Evolutionary conservation across 2,888 invertebrate genomes (phyloP).

Genomic region (Glaucopsyche alexis): DNA sequence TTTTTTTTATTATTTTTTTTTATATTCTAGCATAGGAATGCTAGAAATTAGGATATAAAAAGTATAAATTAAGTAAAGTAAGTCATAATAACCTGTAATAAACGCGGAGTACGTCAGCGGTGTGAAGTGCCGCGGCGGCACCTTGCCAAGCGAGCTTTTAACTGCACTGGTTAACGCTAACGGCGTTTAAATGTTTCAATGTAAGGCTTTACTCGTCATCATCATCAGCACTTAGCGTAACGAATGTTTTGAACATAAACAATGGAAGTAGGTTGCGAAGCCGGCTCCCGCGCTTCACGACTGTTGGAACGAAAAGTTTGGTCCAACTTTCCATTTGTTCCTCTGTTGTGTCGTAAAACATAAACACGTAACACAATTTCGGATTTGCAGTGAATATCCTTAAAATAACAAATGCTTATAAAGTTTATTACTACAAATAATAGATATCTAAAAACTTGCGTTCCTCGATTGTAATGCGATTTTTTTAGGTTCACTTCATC

Average conservation of each 20-base stretch:
- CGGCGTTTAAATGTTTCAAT: conserved; percentile 1
- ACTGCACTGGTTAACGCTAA: conserved; percentile 12
- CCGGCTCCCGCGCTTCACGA: background rate
- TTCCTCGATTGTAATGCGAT: no score
- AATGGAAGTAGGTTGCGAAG: background rate
- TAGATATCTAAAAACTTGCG: no score
- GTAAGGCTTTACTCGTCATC: background rate
- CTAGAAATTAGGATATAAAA: no score
- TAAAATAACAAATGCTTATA: no score
- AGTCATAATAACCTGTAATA: background rate
- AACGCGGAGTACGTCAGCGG: background rate
- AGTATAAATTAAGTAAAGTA: no score
- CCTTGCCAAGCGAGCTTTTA: conserved; percentile 12
- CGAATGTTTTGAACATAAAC: background rate
- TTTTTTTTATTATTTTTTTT: no score
- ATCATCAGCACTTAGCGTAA: background rate
- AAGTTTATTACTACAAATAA: no score
- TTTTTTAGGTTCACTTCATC: no score
- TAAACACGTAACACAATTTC: background rate
- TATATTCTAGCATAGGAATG: no score
- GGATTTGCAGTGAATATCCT: background rate
- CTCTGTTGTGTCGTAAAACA: background rate
- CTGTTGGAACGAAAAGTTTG: background rate
- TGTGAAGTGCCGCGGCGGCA: conserved; percentile 18
- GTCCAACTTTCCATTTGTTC: background rate